Conservation (phyloP, 2,888 invertebrate genomes). For the Cyclophora punctaria region DNA sequence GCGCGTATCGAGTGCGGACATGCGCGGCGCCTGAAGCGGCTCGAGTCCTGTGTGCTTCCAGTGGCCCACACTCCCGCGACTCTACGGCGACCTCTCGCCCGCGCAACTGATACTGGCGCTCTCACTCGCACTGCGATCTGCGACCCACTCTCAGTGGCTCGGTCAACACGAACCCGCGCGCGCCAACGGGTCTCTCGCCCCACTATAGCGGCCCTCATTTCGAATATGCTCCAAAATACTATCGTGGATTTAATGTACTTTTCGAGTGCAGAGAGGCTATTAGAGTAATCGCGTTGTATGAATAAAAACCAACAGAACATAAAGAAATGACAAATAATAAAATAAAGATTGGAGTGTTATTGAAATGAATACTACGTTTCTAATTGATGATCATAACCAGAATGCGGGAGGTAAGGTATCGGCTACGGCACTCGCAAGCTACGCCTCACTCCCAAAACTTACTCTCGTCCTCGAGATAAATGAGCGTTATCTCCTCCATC, state of each 20-base stretch:
- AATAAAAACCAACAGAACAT: slow-evolving; percentile 59
- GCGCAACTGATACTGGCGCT: slow-evolving; percentile 9
- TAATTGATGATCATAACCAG: slow-evolving; percentile 77
- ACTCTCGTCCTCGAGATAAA: slow-evolving; percentile 93
- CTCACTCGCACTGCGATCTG: too few species aligned
- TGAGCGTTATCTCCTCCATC: slow-evolving; percentile 95
- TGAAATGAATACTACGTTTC: slow-evolving; percentile 74
- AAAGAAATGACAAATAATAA: slow-evolving; percentile 66
- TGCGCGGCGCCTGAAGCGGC: slow-evolving; percentile 24
- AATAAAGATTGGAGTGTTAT: slow-evolving; percentile 70
- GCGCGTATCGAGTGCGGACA: slow-evolving; percentile 34
- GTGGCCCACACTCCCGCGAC: slow-evolving; percentile 42
- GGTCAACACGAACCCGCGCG: too few species aligned
- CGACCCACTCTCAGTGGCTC: too few species aligned
- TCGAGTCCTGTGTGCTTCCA: slow-evolving; percentile 69
- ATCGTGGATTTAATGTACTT: slow-evolving; percentile 54
- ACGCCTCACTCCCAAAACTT: slow-evolving; percentile 78
- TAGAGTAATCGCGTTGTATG: slow-evolving; percentile 66
- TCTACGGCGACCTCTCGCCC: slow-evolving; percentile 6
- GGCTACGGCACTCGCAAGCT: slow-evolving; percentile 80
- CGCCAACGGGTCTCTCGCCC: slow-evolving; percentile 15
- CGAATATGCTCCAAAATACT: slow-evolving; percentile 44
- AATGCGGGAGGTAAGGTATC: slow-evolving; percentile 76
- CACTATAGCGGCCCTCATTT: slow-evolving; percentile 14
- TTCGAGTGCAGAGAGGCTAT: slow-evolving; percentile 67